Percentiles rank a stretch among this genome's conserved stretches.
These are phyloP conservation scores for Poliocrania exsul DNA, from an alignment of 2,797 vertebrate genomes.

Conservation along the genomic window DNA sequence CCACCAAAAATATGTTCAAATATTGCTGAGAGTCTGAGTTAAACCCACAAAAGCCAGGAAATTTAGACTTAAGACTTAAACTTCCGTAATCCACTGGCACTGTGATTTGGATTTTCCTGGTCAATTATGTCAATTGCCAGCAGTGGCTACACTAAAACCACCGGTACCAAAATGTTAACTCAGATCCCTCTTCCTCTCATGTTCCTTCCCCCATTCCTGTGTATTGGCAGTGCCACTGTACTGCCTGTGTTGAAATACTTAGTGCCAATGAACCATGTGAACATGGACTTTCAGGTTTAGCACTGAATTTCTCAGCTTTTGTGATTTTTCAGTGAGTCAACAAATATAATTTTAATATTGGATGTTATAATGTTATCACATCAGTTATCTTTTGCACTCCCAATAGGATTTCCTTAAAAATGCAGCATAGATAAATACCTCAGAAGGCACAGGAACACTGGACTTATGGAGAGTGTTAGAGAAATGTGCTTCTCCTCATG, in stretches of 20 bases:
- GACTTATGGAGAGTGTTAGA: neutral
- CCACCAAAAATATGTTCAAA: slow-evolving; percentile 31
- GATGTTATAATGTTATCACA: too few relatives aligned
- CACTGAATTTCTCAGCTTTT: neutral
- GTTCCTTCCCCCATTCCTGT: neutral
- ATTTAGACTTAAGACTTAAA: slow-evolving; percentile 33
- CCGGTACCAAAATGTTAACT: neutral
- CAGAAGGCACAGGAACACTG: neutral
- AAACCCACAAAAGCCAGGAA: slow-evolving; percentile 39
- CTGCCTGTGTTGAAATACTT: neutral
- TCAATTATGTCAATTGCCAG: slow-evolving; percentile 16
- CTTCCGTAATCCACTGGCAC: slow-evolving; percentile 44
- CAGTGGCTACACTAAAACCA: neutral
- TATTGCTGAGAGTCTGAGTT: neutral
- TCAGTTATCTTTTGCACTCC: neutral
- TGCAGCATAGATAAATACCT: neutral
- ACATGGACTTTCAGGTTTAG: neutral
- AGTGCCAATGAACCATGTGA: neutral
- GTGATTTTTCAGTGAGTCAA: neutral
- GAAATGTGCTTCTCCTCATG: neutral
- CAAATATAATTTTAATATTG: neutral
- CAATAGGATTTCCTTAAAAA: neutral
- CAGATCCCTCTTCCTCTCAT: neutral
- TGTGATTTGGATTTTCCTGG: slow-evolving; percentile 29
- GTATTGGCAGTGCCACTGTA: neutral